phyloP scores from a whole-genome alignment of 1,140 invertebrate species.

The Bombus waltoni region DNA sequence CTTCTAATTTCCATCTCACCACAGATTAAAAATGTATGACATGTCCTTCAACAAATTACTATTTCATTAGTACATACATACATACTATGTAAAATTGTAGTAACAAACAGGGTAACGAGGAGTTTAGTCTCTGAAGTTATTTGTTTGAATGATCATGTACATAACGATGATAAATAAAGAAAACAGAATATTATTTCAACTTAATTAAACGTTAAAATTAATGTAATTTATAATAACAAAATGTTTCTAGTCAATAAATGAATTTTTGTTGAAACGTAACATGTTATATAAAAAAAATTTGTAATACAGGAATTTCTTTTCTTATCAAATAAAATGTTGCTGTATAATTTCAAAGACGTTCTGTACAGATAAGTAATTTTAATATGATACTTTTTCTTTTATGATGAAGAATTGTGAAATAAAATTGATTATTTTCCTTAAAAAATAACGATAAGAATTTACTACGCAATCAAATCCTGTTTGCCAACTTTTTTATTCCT shows the following conservation, averaged over 20 bases:
- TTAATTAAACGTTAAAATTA: neutral
- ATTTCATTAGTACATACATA: neutral
- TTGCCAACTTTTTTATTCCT: neutral
- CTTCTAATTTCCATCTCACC: too few relatives aligned
- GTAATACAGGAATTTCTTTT: neutral
- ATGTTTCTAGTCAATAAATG: slow-evolving; percentile 38
- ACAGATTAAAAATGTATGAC: too few relatives aligned
- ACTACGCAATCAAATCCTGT: neutral
- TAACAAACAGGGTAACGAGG: slow-evolving; percentile 33
- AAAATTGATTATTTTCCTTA: neutral
- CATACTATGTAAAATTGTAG: neutral
- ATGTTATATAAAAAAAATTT: neutral
- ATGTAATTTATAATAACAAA: slow-evolving; percentile 3
- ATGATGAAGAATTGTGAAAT: neutral
- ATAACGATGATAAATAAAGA: neutral
- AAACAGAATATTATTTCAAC: neutral
- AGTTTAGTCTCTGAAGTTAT: slow-evolving; percentile 3
- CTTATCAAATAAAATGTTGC: neutral
- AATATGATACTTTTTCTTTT: neutral
- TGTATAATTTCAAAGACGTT: neutral
- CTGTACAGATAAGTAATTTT: neutral
- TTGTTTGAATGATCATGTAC: neutral
- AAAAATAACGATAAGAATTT: neutral
- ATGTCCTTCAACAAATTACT: too few relatives aligned
- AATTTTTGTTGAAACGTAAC: slow-evolving; percentile 5